These are phyloP conservation scores for Synanthedon formicaeformis DNA, from an alignment of 2,888 invertebrate species.

Conservation along the genomic window DNA sequence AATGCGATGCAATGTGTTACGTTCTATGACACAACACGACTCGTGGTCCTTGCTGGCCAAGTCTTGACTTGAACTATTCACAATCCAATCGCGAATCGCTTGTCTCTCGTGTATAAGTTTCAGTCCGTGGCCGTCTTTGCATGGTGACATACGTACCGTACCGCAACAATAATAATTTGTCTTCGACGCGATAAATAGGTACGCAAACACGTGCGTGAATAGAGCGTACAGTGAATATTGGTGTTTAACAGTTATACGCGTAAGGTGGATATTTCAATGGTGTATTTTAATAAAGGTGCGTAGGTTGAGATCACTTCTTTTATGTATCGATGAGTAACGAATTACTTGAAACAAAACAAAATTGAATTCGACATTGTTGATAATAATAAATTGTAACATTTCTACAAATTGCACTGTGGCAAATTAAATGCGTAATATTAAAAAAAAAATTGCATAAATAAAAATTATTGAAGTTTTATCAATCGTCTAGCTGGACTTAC, in stretches of 20 bases:
- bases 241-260: neutral
- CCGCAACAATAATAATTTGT: slow-evolving; percentile 3
- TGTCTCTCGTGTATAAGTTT: slow-evolving; percentile 4
- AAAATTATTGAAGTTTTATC: too few species aligned
- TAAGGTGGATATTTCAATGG: neutral
- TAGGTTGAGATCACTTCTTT: neutral
- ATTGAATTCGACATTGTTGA: too few species aligned
- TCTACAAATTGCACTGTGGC: too few species aligned
- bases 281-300: neutral
- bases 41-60: slow-evolving; percentile 34
- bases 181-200: neutral
- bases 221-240: neutral
- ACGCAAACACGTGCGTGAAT: slow-evolving; percentile 3
- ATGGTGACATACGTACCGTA: slow-evolving; percentile 17
- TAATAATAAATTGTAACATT: too few species aligned
- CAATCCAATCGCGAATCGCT: slow-evolving; percentile 28
- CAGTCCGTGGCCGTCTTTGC: slow-evolving; percentile 27
- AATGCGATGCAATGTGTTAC: slow-evolving; percentile 14
- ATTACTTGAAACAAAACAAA: too few species aligned
- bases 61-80: slow-evolving; percentile 10
- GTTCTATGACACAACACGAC: slow-evolving; percentile 29
- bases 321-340: too few species aligned
- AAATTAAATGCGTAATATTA: too few species aligned
- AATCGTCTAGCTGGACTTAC: too few species aligned
- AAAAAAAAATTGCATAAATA: too few species aligned